Conservation (phyloP, 2,888 invertebrate genomes). For the Hymenopus coronatus region DNA sequence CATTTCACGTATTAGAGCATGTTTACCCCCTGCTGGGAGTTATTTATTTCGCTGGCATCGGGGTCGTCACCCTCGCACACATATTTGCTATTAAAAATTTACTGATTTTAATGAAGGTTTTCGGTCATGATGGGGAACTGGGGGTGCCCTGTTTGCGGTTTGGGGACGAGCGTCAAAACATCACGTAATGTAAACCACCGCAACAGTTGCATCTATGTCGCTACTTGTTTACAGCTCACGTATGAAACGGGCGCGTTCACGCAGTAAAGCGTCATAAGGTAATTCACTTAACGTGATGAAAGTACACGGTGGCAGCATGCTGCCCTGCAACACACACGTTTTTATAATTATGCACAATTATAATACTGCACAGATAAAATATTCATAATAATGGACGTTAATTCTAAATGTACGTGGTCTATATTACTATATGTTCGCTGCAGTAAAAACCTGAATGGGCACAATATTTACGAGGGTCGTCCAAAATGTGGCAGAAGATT, state of each 20-base stretch:
- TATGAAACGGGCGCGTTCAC: background rate
- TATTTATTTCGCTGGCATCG: background rate
- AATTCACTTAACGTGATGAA: background rate
- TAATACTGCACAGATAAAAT: too few relatives aligned
- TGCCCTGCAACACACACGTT: too few relatives aligned
- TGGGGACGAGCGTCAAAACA: background rate
- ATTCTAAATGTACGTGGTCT: too few relatives aligned
- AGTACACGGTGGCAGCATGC: too few relatives aligned
- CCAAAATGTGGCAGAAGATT: too few relatives aligned
- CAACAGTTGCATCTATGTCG: background rate
- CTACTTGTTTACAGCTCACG: background rate
- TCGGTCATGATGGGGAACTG: background rate
- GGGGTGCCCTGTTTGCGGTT: background rate
- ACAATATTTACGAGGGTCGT: too few relatives aligned
- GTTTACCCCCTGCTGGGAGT: background rate
- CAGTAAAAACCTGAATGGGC: too few relatives aligned
- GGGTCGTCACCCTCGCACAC: background rate
- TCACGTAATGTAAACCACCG: background rate
- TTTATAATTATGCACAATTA: too few relatives aligned
- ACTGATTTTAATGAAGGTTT: background rate
- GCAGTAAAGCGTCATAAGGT: background rate
- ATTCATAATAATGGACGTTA: too few relatives aligned
- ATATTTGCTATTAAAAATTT: background rate
- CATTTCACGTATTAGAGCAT: background rate
- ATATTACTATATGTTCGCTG: too few relatives aligned